Conservation (phyloP, 2,797 vertebrate genomes). For the Catharus ustulatus region DNA sequence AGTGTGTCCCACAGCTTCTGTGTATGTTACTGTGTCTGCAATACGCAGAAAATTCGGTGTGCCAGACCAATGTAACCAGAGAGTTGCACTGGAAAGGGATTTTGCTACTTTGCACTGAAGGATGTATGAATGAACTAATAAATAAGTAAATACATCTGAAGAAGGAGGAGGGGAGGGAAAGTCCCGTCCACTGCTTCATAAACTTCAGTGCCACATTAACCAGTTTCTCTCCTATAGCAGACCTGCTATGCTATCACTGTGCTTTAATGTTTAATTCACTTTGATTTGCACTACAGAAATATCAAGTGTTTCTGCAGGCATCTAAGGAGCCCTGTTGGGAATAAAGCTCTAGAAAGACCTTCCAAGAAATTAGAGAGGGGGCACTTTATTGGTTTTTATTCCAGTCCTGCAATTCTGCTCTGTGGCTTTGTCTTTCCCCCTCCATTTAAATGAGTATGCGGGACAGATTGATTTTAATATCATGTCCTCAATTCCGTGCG, state of each 20-base stretch:
- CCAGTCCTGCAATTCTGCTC: slow-evolving; percentile 42
- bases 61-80: background rate
- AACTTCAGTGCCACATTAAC: slow-evolving; percentile 39
- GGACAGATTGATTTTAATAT: slow-evolving; percentile 60
- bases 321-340: slow-evolving; percentile 68
- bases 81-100: background rate
- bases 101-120: background rate
- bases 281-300: slow-evolving; percentile 74
- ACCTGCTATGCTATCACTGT: slow-evolving; percentile 52
- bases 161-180: background rate
- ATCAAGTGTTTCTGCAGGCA: slow-evolving; percentile 71
- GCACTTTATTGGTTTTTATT: slow-evolving; percentile 63
- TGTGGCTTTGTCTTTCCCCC: slow-evolving; percentile 4
- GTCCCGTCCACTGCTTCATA: slow-evolving; percentile 17
- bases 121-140: slow-evolving; percentile 39
- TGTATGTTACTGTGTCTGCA: background rate
- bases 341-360: slow-evolving; percentile 69
- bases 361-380: slow-evolving; percentile 61
- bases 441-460: background rate
- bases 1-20: background rate
- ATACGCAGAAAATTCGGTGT: background rate
- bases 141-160: slow-evolving; percentile 15
- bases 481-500: slow-evolving; percentile 7
- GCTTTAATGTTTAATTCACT: slow-evolving; percentile 81
- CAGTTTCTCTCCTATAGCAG: slow-evolving; percentile 6